Percentiles rank a stretch among this genome's conserved stretches.
These are phyloP conservation scores for Callipepla squamata DNA, from an alignment of 2,113 vertebrate genomes.

Conservation along the genomic window DNA sequence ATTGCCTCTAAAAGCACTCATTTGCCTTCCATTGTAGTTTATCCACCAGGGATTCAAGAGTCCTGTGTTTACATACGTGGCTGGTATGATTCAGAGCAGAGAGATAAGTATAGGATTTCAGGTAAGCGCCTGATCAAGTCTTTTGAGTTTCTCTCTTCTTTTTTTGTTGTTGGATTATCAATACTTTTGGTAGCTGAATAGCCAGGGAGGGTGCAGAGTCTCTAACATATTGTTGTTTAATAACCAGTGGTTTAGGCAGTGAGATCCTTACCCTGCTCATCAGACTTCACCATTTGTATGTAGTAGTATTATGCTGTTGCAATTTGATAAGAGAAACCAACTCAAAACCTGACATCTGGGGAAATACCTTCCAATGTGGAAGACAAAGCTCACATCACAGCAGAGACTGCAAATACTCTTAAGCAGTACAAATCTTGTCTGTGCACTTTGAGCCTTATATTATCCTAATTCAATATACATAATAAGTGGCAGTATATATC, in stretches of 20 bases:
- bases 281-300: fast-evolving
- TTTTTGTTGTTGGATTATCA: not conserved
- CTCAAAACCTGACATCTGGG: not conserved
- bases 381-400: not conserved
- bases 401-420: not conserved
- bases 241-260: not conserved
- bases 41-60: not conserved
- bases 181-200: not conserved
- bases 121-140: not conserved
- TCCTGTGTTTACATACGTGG: not conserved
- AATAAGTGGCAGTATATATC: not conserved
- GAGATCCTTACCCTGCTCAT: not conserved
- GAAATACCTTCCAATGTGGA: not conserved
- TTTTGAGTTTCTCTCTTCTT: not conserved
- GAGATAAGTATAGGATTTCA: not conserved
- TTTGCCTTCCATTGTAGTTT: not conserved
- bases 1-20: not conserved
- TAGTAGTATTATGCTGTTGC: not conserved
- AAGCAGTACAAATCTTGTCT: not conserved
- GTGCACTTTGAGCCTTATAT: not conserved
- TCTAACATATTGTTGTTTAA: not conserved
- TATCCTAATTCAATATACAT: fast-evolving
- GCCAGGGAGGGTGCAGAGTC: not conserved
- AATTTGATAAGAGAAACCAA: not conserved
- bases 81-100: not conserved